Conservation (phyloP, 1,140 invertebrate species). For the Elysia chlorotica region DNA sequence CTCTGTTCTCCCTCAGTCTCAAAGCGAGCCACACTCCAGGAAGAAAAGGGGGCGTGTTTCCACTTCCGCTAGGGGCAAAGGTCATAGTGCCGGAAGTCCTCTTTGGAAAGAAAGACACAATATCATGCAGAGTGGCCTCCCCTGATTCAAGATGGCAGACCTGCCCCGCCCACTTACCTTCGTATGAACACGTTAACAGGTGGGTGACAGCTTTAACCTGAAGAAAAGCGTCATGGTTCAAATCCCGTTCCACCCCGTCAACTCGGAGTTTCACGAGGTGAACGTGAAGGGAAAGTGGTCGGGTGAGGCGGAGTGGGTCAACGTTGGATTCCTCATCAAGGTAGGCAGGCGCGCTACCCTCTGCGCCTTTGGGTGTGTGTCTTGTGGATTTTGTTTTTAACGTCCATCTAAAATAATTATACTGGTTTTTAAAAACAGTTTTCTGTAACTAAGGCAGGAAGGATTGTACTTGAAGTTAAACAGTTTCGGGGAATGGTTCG, state of each 20-base stretch:
- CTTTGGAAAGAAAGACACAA: neutral
- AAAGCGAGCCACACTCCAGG: neutral
- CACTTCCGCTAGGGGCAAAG: neutral
- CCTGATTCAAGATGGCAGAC: neutral
- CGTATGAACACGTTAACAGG: neutral
- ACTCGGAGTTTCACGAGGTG: conserved; percentile 39
- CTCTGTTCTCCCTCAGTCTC: neutral
- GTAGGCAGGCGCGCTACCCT: too few species aligned
- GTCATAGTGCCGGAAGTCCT: neutral
- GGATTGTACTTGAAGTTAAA: neutral
- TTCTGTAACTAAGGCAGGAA: neutral
- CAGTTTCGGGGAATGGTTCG: neutral
- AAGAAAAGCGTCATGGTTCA: conserved; percentile 28
- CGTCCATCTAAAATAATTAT: too few species aligned
- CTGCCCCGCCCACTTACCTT: neutral
- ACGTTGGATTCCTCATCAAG: conserved; percentile 47
- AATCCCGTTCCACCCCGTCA: conserved; percentile 43
- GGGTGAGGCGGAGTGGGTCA: conserved; percentile 45
- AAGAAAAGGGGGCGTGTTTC: neutral
- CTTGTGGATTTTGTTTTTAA: too few species aligned
- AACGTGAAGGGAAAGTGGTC: conserved; percentile 51
- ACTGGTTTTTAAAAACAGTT: neutral
- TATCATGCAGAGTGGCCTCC: neutral
- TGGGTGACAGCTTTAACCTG: neutral
- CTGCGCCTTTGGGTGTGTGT: too few species aligned